Base-by-base conservation (phyloP, 2,888 invertebrate species). In the Theodoxus fluviatilis region DNA sequence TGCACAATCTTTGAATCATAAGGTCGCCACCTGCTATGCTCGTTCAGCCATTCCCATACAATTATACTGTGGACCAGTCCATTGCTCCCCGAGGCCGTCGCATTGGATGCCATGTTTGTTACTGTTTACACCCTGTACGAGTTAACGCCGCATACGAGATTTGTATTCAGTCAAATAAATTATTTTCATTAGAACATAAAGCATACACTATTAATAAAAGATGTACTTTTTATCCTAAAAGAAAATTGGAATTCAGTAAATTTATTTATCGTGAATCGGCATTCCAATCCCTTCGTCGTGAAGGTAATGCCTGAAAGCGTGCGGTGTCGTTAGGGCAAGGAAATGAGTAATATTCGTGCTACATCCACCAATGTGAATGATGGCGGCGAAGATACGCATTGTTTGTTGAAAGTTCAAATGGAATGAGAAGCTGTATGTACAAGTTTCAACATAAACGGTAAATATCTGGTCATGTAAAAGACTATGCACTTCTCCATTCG, bases 41-140 rank as follows among this genome's bases (percentile, higher is more conserved):
- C 81, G 65, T 82, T 81, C 67, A 80, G 75, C 81, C 81, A 83
- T 76, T 82, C 82, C 84, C 84, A 84, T 31, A 84, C 82, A 61
- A 82, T 79, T 47, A 83, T 81, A 12, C 75, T n/a, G n/a, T n/a
- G n/a, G n/a, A n/a, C n/a, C n/a, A n/a, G n/a, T n/a, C n/a, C n/a
- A n/a, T n/a, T n/a, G n/a, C 33, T 55, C 57, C 38, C 15, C 37
- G 28, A 38, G 18, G n/a, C 52, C 31, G 33, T 35, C 22, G 43
- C 33, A 15, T 7, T 35, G 4, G 67, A 57, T 37, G 67, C 67
- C 67, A 67, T 67, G 38, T 67, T 67, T 67, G 67, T 67, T 67
- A 37, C 49, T 31, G 35, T 67, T 52, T 55, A 37, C n/a, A n/a
- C n/a, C n/a, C 2, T 22, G 40, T 3, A 43, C 25, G 40, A 43